Evolutionary conservation across 1,140 invertebrate genomes (phyloP).

Genomic region (Coptotermes formosanus): DNA sequence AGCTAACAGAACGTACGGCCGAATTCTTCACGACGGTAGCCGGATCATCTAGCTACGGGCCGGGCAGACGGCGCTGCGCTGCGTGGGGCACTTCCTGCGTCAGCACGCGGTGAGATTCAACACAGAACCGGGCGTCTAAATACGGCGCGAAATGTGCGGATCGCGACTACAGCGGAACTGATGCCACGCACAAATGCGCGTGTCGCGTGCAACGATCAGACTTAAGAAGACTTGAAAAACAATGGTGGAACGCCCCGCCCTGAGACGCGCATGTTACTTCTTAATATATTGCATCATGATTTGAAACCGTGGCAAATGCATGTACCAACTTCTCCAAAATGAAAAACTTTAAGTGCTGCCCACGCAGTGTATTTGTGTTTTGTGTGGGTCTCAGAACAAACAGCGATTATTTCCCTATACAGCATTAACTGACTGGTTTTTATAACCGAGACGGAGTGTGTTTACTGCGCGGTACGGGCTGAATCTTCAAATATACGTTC

Average conservation of each 20-base stretch:
- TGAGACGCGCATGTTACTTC: background rate
- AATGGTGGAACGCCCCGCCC: background rate
- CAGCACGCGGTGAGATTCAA: background rate
- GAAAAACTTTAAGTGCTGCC: too few species aligned
- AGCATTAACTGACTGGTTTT: too few species aligned
- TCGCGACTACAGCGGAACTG: background rate
- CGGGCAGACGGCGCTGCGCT: background rate
- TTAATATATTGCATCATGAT: background rate
- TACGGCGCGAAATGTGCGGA: background rate
- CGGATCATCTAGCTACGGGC: background rate
- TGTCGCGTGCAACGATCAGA: background rate
- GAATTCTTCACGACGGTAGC: background rate
- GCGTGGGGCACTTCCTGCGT: background rate
- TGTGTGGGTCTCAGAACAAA: too few species aligned
- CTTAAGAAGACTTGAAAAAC: background rate
- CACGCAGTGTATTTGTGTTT: too few species aligned
- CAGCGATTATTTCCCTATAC: too few species aligned
- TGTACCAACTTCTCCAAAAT: too few species aligned
- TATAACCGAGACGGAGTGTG: too few species aligned
- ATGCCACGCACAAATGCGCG: background rate
- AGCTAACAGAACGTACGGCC: background rate
- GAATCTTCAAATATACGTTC: too few species aligned
- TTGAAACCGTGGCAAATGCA: too few species aligned
- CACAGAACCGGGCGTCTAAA: background rate
- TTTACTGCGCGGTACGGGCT: too few species aligned